These are phyloP conservation scores for Megalopta genalis DNA, from an alignment of 1,140 invertebrate genomes.

Conservation along the genomic window DNA sequence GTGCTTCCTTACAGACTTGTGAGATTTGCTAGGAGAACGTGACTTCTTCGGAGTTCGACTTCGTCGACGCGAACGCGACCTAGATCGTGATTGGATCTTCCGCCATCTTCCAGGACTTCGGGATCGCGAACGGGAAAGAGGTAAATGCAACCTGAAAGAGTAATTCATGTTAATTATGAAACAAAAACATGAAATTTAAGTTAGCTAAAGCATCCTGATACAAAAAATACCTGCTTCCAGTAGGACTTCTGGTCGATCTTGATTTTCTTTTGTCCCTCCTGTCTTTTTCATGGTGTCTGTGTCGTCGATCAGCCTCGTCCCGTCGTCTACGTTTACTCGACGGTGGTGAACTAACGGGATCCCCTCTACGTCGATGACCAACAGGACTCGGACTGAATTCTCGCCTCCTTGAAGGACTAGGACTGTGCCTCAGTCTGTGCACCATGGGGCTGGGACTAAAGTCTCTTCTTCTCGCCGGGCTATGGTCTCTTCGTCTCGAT, in stretches of 20 bases:
- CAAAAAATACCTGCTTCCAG: constrained; percentile 61
- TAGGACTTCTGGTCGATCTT: constrained; percentile 69
- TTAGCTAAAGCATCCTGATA: no score
- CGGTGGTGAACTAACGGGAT: constrained; percentile 65
- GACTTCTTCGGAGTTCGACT: constrained; percentile 77
- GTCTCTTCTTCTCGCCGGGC: constrained; percentile 72
- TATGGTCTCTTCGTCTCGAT: constrained; percentile 70
- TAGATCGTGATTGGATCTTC: constrained; percentile 71
- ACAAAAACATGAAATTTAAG: neutral
- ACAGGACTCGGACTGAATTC: constrained; percentile 71
- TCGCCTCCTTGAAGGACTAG: constrained; percentile 69
- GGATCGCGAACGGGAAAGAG: constrained; percentile 76
- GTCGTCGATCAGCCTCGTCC: constrained; percentile 77
- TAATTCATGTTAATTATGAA: neutral
- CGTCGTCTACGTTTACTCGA: constrained; percentile 73
- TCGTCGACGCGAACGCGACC: constrained; percentile 74
- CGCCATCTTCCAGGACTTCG: constrained; percentile 75
- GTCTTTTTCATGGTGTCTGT: constrained; percentile 76
- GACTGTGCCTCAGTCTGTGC: constrained; percentile 72
- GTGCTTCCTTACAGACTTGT: constrained; percentile 74
- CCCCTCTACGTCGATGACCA: constrained; percentile 67
- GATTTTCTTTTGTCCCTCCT: constrained; percentile 77
- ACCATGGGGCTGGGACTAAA: constrained; percentile 72
- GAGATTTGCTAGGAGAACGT: constrained; percentile 74
- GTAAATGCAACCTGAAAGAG: constrained; percentile 63